Conservation (phyloP, 2,113 vertebrate species). For the Camelus bactrianus region DNA sequence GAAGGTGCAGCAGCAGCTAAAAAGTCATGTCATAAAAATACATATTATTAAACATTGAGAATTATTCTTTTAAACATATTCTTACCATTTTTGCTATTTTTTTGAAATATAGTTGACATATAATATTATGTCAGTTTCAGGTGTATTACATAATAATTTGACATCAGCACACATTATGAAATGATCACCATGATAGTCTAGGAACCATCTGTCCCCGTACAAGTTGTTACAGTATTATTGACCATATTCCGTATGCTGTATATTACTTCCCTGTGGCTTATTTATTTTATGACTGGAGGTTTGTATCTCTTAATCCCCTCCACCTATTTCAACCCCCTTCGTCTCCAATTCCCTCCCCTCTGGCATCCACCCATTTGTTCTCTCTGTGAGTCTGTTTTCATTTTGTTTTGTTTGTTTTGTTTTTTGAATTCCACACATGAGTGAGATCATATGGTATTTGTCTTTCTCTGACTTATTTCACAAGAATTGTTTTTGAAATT, state of each 20-base stretch:
- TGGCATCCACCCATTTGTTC: neutral
- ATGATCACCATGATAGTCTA: neutral
- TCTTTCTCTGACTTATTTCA: neutral
- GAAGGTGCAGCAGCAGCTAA: constrained; percentile 75
- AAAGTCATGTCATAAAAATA: constrained; percentile 71
- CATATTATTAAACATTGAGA: constrained; percentile 74
- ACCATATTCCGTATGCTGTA: neutral
- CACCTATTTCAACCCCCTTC: no score
- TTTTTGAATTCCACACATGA: neutral
- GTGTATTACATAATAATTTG: neutral
- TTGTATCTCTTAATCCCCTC: neutral
- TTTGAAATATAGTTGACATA: neutral
- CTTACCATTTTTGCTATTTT: neutral
- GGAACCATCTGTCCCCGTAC: neutral
- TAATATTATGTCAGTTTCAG: neutral
- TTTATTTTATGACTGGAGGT: neutral
- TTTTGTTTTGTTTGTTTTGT: neutral
- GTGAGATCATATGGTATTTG: neutral
- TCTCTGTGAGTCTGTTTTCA: neutral
- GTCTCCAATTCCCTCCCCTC: neutral
- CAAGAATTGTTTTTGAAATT: constrained; percentile 75
- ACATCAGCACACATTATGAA: neutral
- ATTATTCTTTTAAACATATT: constrained; percentile 58
- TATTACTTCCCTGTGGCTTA: neutral
- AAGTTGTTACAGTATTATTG: neutral